Conservation (phyloP, 2,797 vertebrate genomes). For the Capromys pilorides region DNA sequence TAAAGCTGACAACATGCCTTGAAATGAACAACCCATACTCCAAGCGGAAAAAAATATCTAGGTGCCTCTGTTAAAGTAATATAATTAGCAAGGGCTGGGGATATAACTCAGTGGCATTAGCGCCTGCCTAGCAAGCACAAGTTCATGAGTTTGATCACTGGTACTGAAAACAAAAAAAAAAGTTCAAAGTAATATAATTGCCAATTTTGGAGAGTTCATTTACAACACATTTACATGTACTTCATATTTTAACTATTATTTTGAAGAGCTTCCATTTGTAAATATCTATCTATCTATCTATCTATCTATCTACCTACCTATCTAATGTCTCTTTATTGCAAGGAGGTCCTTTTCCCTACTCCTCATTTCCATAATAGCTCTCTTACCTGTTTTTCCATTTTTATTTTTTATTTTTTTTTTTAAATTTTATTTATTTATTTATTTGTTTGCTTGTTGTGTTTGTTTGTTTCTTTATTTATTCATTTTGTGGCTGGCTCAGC, state of each 20-base stretch:
- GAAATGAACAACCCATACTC: conserved; percentile 78
- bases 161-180: too few relatives aligned
- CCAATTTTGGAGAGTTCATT: conserved; percentile 68
- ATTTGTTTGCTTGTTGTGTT: too few relatives aligned
- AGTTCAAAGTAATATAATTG: conserved; percentile 71
- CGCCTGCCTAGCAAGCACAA: too few relatives aligned
- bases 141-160: too few relatives aligned
- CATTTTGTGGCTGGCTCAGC: too few relatives aligned
- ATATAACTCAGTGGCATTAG: too few relatives aligned
- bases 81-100: conserved; percentile 21
- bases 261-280: conserved; percentile 43
- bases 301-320: rapidly evolving
- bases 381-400: conserved; percentile 30
- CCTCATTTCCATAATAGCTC: not conserved
- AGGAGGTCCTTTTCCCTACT: not conserved
- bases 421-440: too few relatives aligned
- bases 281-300: rapidly evolving
- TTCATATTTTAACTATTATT: conserved; percentile 60
- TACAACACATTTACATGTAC: not conserved
- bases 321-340: not conserved
- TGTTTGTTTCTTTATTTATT: too few relatives aligned
- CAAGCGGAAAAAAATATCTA: conserved; percentile 76
- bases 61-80: conserved; percentile 74
- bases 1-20: conserved; percentile 80
- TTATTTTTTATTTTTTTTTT: too few relatives aligned